Conservation (phyloP, 64 coral and sea anemone species). For the Montipora cactus region DNA sequence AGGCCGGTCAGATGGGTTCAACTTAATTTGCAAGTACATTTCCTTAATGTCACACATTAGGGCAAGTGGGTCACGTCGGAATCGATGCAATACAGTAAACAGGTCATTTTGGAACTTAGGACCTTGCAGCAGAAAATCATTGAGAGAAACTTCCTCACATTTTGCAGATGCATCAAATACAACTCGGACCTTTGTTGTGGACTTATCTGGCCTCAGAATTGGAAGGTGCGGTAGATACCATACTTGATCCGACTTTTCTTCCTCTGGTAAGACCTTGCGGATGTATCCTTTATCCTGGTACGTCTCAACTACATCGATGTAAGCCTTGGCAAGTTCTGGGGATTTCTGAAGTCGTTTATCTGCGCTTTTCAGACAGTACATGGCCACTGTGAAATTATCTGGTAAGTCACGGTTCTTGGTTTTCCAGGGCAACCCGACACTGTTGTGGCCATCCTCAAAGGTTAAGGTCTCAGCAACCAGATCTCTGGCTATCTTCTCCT, state of each 20-base stretch:
- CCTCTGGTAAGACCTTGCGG: conserved; percentile 36
- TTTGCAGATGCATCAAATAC: conserved; percentile 61
- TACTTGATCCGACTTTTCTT: conserved; percentile 34
- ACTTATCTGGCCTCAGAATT: conserved; percentile 82
- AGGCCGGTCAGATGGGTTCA: conserved; percentile 27
- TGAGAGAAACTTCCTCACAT: conserved; percentile 43
- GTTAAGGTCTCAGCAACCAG: conserved; percentile 15
- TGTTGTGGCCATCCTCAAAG: conserved; percentile 38
- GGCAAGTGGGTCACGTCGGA: conserved; percentile 40
- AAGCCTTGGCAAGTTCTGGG: conserved; percentile 40
- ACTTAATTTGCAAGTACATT: conserved; percentile 43
- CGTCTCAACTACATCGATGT: conserved; percentile 48
- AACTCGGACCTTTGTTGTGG: conserved; percentile 67
- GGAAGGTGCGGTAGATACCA: conserved; percentile 80
- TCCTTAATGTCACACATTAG: conserved; percentile 63
- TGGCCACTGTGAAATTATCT: conserved; percentile 67
- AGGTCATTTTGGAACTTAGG: conserved; percentile 44
- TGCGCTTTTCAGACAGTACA: conserved; percentile 44
- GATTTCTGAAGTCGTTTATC: conserved; percentile 42
- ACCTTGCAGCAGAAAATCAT: conserved; percentile 57
- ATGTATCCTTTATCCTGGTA: conserved; percentile 67
- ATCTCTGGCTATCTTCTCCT: conserved; percentile 46
- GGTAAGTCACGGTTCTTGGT: conserved; percentile 34
- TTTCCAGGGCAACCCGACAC: conserved; percentile 61
- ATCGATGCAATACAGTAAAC: conserved; percentile 48